Evolutionary conservation across 2,888 invertebrate species (phyloP), one percentile per base, ranked within the genome.

Genomic region (Mantis religiosa): DNA sequence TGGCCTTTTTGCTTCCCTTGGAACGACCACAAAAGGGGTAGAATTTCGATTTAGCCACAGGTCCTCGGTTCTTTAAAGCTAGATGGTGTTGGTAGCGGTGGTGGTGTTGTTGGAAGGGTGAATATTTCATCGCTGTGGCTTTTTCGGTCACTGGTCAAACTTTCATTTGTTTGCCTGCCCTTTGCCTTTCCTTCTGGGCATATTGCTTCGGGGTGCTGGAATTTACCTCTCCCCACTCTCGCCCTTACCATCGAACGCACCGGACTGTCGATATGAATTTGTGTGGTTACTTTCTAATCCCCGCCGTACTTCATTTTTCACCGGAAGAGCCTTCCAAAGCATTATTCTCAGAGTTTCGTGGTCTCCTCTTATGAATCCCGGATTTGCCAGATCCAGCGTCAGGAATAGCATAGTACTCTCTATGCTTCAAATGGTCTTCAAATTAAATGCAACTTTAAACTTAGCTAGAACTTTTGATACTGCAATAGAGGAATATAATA

Each of bases 131-230:
- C 82, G 82, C n/a, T 87, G 87, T 87, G 87, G 87, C 34, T 87
- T 87, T 87, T 87, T 87, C 87, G 87, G 87, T 87, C 87, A 82
- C 87, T 87, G 87, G 87, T 87, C 87, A 87, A 87, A 82, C 87
- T 87, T 87, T 87, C 81, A 87, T 87, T 87, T 82, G 82, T 87
- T 87, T 87, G 87, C 82, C 34, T 71, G 25, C 82, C 28, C 71
- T 86, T 28, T 84, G 28, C n/a, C 28, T 85, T 47, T n/a, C 47
- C 27, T 82, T 28, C 82, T 82, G 81, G 28, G 28, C 15, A 87
- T 28, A 82, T 82, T n/a, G 27, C 87, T n/a, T n/a, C 25, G 30
- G 27, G 82, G 82, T 82, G 82, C 30, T n/a, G 87, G 82, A 87
- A 87, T 82, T 87, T n/a, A 3, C 54, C 54, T 15, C 54, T 54